A percentile compares a stretch with the other conserved stretches of the same genome.
phyloP scores from a whole-genome alignment of 2,797 vertebrate species.

The Telmatherina bonti region DNA sequence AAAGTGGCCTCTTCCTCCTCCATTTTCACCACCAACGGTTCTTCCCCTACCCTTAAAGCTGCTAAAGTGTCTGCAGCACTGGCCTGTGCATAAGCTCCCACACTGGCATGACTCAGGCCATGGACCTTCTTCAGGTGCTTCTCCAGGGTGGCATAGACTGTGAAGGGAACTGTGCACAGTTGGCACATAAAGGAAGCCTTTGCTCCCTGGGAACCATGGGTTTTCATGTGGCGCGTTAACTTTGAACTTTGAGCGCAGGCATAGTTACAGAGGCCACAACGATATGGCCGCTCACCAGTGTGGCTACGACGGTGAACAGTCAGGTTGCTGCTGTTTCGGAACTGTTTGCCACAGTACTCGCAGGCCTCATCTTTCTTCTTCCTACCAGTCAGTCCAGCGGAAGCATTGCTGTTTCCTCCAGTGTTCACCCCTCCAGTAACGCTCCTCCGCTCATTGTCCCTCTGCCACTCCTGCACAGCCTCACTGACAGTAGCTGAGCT shows the following conservation, averaged over 20 bases:
- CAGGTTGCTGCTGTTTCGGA: slow-evolving; percentile 87
- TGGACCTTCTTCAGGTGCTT: slow-evolving; percentile 87
- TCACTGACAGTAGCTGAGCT: slow-evolving; percentile 63
- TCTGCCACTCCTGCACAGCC: slow-evolving; percentile 80
- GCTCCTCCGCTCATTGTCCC: slow-evolving; percentile 71
- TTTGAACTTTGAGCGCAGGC: slow-evolving; percentile 91
- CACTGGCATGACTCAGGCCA: slow-evolving; percentile 82
- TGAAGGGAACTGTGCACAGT: slow-evolving; percentile 81
- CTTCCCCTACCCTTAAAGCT: slow-evolving; percentile 60
- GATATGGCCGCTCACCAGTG: slow-evolving; percentile 89
- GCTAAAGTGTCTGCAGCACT: slow-evolving; percentile 58
- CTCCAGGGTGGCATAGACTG: slow-evolving; percentile 87
- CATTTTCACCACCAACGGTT: slow-evolving; percentile 56
- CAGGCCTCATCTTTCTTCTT: slow-evolving; percentile 85
- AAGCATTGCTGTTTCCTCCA: background rate
- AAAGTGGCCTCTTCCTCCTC: slow-evolving; percentile 64
- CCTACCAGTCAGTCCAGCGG: slow-evolving; percentile 33
- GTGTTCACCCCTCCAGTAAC: slow-evolving; percentile 23
- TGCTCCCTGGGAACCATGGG: slow-evolving; percentile 82
- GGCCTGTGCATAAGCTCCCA: slow-evolving; percentile 74
- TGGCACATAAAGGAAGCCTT: slow-evolving; percentile 74
- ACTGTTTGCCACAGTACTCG: slow-evolving; percentile 83
- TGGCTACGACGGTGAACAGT: slow-evolving; percentile 86
- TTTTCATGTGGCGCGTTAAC: slow-evolving; percentile 91
- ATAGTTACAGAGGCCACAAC: slow-evolving; percentile 88